phyloP scores from a whole-genome alignment of 53 echinoderm and acorn worm species.

The Stichopus horrens region DNA sequence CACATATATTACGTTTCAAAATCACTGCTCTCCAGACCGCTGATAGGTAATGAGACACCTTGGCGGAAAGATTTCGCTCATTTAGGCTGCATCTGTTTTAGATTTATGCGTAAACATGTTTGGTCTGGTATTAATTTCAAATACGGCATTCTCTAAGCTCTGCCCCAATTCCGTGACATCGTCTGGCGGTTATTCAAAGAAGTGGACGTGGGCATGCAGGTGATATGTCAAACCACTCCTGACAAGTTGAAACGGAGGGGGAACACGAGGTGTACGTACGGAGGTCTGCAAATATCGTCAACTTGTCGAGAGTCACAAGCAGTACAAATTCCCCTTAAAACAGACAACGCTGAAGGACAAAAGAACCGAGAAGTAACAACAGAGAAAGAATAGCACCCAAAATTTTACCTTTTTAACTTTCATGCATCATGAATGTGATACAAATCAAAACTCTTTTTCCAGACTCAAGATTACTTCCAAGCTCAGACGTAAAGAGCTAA shows the following conservation, averaged over 20 bases:
- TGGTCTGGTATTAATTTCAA: constrained; percentile 27
- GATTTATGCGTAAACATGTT: constrained; percentile 24
- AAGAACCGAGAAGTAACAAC: not conserved
- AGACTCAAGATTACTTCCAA: not conserved
- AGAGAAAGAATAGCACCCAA: not conserved
- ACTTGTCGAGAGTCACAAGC: not conserved
- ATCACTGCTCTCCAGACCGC: not conserved
- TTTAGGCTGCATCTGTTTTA: not conserved
- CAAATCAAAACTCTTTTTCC: not conserved
- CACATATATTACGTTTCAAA: constrained; percentile 3
- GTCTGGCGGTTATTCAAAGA: no score
- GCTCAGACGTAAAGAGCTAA: not conserved
- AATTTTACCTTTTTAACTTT: not conserved
- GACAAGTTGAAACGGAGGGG: no score
- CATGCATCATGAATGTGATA: not conserved
- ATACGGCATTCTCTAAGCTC: not conserved
- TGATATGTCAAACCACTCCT: no score
- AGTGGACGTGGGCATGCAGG: no score
- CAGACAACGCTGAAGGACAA: not conserved
- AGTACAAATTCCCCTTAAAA: not conserved
- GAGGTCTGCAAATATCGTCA: not conserved
- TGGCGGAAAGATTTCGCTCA: constrained; percentile 11
- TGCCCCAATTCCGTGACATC: no score
- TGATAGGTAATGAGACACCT: constrained; percentile 21
- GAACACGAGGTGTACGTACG: no score